Percentiles rank a stretch among this genome's conserved stretches.
Evolutionary conservation across 2,888 invertebrate genomes (phyloP).

Genomic region (Erebia palarica): DNA sequence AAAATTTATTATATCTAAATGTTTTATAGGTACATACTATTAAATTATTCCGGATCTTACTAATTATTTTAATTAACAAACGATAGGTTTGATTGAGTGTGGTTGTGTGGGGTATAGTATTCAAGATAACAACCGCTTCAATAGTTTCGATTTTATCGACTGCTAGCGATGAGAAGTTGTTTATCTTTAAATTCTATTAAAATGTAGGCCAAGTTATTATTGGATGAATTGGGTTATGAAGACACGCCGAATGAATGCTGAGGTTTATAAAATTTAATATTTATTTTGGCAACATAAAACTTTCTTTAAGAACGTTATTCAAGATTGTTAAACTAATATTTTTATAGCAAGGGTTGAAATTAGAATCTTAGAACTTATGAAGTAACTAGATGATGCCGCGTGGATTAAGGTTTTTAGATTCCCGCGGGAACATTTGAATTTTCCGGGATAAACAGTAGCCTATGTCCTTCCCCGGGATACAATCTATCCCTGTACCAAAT

Average conservation of each 20-base stretch:
- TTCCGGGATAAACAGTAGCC: too few relatives aligned
- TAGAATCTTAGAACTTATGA: too few relatives aligned
- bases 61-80: background rate
- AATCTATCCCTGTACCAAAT: too few relatives aligned
- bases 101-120: conserved; percentile 11
- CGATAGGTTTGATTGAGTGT: background rate
- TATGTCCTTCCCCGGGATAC: too few relatives aligned
- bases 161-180: background rate
- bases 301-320: too few relatives aligned
- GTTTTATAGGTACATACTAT: background rate
- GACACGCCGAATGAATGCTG: background rate
- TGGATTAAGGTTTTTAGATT: too few relatives aligned
- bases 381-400: too few relatives aligned
- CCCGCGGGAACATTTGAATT: too few relatives aligned
- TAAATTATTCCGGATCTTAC: background rate
- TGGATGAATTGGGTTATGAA: background rate
- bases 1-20: background rate
- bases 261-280: too few relatives aligned
- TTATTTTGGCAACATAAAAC: too few relatives aligned
- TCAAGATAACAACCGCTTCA: conserved; percentile 10
- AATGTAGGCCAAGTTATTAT: background rate
- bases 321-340: too few relatives aligned
- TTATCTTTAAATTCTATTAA: conserved; percentile 1
- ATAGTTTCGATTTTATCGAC: conserved; percentile 3
- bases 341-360: too few relatives aligned